A percentile compares a stretch with the other conserved stretches of the same genome.
These are phyloP conservation scores for Agrilus mali DNA, from an alignment of 2,888 invertebrate genomes.

Conservation along the genomic window DNA sequence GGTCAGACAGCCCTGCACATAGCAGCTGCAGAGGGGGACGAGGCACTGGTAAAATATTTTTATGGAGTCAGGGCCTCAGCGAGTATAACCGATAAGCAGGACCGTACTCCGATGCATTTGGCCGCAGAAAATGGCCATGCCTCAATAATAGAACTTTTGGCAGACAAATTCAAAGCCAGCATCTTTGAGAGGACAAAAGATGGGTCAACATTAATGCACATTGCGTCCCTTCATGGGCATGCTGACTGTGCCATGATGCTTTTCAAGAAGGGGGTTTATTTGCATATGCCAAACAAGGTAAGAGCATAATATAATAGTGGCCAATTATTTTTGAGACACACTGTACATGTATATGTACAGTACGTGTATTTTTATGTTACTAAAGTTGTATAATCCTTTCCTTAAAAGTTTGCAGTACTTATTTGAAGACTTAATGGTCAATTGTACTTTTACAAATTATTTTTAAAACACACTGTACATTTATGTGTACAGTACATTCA, in stretches of 20 bases:
- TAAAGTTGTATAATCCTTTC: too few species aligned
- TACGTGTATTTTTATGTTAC: too few species aligned
- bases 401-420: too few species aligned
- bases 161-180: constrained; percentile 96
- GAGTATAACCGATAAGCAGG: constrained; percentile 89
- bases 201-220: constrained; percentile 97
- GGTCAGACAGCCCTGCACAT: constrained; percentile 94
- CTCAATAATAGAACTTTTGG: constrained; percentile 84
- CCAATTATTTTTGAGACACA: neutral
- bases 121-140: constrained; percentile 98
- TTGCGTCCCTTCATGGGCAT: constrained; percentile 93
- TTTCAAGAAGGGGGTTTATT: constrained; percentile 95
- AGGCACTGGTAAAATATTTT: constrained; percentile 87
- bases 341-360: too few species aligned
- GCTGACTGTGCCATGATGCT: constrained; percentile 98
- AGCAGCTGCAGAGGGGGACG: constrained; percentile 92
- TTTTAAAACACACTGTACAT: too few species aligned
- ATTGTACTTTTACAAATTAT: too few species aligned
- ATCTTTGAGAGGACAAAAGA: constrained; percentile 94
- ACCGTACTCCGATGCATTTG: constrained; percentile 93
- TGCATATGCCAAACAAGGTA: constrained; percentile 98
- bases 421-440: too few species aligned
- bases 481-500: too few species aligned
- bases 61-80: constrained; percentile 91
- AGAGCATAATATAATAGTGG: too few species aligned